Percentiles rank a stretch among this genome's conserved stretches.
These are phyloP conservation scores for Rhyacophila brunnea DNA, from an alignment of 1,140 invertebrate genomes.

Conservation along the genomic window DNA sequence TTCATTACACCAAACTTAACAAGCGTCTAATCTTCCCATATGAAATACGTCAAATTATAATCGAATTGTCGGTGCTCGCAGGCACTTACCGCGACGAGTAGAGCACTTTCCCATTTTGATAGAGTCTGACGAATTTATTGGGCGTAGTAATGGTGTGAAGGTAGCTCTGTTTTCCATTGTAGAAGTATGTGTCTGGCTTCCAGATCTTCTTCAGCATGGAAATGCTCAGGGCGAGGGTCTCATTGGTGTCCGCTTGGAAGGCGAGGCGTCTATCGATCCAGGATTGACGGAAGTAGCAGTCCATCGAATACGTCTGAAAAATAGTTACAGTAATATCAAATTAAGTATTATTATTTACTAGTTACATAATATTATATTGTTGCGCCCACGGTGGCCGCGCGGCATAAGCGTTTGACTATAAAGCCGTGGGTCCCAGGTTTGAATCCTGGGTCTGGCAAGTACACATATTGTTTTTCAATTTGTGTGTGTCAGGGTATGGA, in stretches of 20 bases:
- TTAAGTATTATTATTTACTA: too few relatives aligned
- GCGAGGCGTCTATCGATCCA: constrained; percentile 70
- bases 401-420: too few relatives aligned
- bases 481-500: too few relatives aligned
- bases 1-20: constrained; percentile 2
- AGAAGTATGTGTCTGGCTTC: constrained; percentile 86
- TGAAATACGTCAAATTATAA: neutral
- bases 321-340: too few relatives aligned
- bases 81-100: constrained; percentile 65
- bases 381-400: too few relatives aligned
- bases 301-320: constrained; percentile 66
- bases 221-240: constrained; percentile 66
- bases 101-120: constrained; percentile 78
- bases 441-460: too few relatives aligned
- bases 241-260: constrained; percentile 55
- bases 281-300: constrained; percentile 73
- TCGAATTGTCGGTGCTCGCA: neutral
- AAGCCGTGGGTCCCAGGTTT: too few relatives aligned
- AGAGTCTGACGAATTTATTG: constrained; percentile 84
- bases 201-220: constrained; percentile 74
- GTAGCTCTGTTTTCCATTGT: constrained; percentile 82
- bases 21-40: neutral
- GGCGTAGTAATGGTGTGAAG: constrained; percentile 87
- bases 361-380: too few relatives aligned
- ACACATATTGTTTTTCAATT: too few relatives aligned